Evolutionary conservation across 2,888 invertebrate species (phyloP), one percentile per base, ranked within the genome.

Genomic region (Synanthedon andrenaeformis): DNA sequence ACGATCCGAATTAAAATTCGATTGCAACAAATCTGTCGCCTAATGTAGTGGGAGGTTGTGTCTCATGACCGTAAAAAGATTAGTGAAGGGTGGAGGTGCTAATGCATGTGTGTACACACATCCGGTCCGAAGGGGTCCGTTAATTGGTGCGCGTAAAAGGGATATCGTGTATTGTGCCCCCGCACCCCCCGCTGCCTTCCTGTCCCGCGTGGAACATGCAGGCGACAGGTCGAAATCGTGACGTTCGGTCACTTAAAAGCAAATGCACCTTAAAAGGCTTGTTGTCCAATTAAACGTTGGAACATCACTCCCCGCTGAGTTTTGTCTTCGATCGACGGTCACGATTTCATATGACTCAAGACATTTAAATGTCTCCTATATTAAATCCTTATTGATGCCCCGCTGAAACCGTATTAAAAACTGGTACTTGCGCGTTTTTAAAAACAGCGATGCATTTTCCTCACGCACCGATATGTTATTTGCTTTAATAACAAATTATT

Each of bases 111-210:
- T 79, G 76, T 80, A 79, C 72, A 72, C 70, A 76, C 79, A 79
- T 87, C 87, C 87, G 87, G 86, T 82, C 85, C 76, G 70, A 66
- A 62, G 72, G 76, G 76, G 82, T 80, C 82, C 80, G 83, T 86
- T 87, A 86, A 87, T 87, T 85, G 87, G 82, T 77, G 78, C 71
- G 76, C 80, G 83, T 87, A 86, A 87, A 86, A 87, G 87, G 85
- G 85, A 86, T 87, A 83, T 83, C 87, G 78, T 87, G 87, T 86
- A 80, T 69, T 72, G 62, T 66, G 70, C 69, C 72, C 73, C 62
- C 70, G 65, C 68, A 66, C 69, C 64, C 64, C 65, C 66, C 61
- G 65, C 65, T 1, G 12, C 72, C 63, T 74, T 76, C 80, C 85
- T 85, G 84, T 82, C 77, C 69, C 65, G 65, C 65, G 70, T 69